Evolutionary conservation across 2,888 invertebrate species (phyloP).

Genomic region (Hydraecia micacea): DNA sequence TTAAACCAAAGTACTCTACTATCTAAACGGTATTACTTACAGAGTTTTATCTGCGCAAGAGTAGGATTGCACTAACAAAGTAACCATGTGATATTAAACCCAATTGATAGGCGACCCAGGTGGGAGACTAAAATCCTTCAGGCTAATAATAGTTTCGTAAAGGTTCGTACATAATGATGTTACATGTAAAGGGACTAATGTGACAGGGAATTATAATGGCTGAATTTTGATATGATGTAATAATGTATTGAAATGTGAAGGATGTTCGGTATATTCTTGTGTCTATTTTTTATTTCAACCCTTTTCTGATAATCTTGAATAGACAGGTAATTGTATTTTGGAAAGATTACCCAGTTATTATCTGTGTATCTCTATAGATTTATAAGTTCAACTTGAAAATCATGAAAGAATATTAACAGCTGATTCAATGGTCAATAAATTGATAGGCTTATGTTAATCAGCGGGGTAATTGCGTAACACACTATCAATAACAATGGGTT

Average conservation of each 20-base stretch:
- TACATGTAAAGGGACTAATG: conserved; percentile 15
- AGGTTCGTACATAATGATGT: conserved; percentile 60
- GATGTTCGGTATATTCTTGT: conserved; percentile 7
- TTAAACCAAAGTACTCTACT: conserved; percentile 25
- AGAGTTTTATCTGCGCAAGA: conserved; percentile 55
- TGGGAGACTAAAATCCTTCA: conserved; percentile 73
- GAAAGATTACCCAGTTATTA: neutral
- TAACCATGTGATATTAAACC: conserved; percentile 76
- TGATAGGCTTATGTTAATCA: too few species aligned
- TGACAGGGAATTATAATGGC: conserved; percentile 33
- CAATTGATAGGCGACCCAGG: conserved; percentile 74
- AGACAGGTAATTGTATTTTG: neutral
- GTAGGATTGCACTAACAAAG: conserved; percentile 63
- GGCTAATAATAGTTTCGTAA: conserved; percentile 64
- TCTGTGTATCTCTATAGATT: neutral
- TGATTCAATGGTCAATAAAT: neutral
- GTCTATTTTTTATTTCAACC: conserved; percentile 7
- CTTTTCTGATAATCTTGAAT: conserved; percentile 11
- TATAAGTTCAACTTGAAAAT: too few species aligned
- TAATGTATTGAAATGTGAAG: conserved; percentile 39
- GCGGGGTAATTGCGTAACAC: too few species aligned
- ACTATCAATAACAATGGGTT: too few species aligned
- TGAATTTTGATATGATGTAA: conserved; percentile 25
- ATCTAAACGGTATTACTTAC: conserved; percentile 58
- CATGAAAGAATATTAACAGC: neutral